Evolutionary conservation across 2,888 invertebrate genomes (phyloP).

Genomic region (Tipula vernalis): DNA sequence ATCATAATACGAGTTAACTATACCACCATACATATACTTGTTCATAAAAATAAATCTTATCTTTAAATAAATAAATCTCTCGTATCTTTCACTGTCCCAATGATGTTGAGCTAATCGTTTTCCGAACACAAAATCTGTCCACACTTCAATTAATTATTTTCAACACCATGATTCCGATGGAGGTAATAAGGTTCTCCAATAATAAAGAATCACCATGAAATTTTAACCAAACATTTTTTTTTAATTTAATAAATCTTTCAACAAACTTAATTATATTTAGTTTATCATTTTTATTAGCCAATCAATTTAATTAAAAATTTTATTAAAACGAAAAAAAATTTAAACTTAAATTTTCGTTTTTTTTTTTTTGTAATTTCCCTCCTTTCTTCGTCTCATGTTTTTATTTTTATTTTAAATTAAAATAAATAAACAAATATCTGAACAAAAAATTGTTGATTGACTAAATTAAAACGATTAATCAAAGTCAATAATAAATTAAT

Average conservation of each 20-base stretch:
- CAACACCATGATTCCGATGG: neutral
- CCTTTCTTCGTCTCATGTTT: neutral
- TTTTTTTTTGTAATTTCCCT: neutral
- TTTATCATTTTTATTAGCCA: slow-evolving; percentile 4
- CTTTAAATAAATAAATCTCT: too few relatives aligned
- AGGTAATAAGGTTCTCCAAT: neutral
- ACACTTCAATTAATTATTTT: neutral
- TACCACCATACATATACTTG: too few relatives aligned
- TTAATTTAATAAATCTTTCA: neutral
- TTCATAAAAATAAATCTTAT: too few relatives aligned
- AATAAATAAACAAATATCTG: neutral
- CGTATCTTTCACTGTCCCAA: neutral
- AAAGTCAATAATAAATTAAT: neutral
- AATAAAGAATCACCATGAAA: neutral
- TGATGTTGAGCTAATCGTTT: neutral
- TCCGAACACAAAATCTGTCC: neutral
- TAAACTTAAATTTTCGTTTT: neutral
- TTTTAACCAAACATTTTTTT: neutral
- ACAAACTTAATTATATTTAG: neutral
- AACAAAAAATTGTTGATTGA: neutral
- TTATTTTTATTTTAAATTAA: neutral
- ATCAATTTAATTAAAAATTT: neutral
- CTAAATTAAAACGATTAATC: neutral
- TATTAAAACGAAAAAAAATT: neutral
- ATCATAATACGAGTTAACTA: too few relatives aligned